Conservation (phyloP, 2,888 invertebrate species). For the Ophion obscuratus region DNA sequence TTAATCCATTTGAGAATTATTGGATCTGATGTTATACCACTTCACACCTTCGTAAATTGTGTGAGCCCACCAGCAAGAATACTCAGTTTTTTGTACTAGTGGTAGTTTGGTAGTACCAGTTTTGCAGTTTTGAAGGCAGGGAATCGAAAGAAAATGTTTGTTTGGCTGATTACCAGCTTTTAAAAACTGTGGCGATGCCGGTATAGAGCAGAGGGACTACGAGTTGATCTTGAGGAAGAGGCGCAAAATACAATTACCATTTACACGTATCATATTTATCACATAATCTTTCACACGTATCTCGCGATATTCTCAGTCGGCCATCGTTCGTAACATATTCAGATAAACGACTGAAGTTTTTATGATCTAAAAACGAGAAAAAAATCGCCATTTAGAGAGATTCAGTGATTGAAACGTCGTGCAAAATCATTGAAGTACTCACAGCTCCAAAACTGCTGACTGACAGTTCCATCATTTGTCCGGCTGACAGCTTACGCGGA, state of each 20-base stretch:
- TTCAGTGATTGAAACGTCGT: neutral
- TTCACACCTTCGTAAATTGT: no score
- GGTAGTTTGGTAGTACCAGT: no score
- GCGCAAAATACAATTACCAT: neutral
- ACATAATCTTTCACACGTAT: neutral
- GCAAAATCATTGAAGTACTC: neutral
- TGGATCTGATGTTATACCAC: no score
- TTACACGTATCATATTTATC: neutral
- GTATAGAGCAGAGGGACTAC: no score
- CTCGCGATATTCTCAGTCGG: neutral
- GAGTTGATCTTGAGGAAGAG: no score
- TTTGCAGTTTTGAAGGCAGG: no score
- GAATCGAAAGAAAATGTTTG: no score
- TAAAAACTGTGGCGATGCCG: no score
- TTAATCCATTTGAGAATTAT: no score
- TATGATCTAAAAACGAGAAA: slow-evolving; percentile 43
- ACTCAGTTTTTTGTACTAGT: no score
- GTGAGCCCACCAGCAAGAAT: no score
- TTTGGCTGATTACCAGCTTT: no score
- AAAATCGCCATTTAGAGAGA: neutral
- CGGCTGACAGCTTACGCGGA: slow-evolving; percentile 63
- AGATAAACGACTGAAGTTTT: slow-evolving; percentile 57
- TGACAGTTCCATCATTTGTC: slow-evolving; percentile 64
- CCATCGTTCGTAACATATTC: slow-evolving; percentile 53
- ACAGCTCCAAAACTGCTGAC: slow-evolving; percentile 59